Conservation (phyloP, 2,797 vertebrate genomes). For the Pantherophis vulpinus region DNA sequence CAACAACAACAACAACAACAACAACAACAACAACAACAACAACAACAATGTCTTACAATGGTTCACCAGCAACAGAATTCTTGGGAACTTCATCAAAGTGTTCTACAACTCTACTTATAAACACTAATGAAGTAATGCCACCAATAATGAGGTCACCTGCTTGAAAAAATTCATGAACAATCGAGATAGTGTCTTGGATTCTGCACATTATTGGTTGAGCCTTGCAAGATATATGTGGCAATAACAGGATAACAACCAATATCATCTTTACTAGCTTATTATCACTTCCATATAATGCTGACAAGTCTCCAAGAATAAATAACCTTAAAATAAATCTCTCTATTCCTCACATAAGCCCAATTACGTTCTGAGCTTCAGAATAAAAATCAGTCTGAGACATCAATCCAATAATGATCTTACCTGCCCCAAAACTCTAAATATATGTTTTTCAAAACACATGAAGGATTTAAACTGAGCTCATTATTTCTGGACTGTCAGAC, state of each 20-base stretch:
- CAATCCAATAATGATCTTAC: background rate
- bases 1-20: no score
- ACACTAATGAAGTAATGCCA: background rate
- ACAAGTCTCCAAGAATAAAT: background rate
- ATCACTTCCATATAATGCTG: background rate
- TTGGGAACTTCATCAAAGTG: background rate
- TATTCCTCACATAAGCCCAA: background rate
- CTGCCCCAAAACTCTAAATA: background rate
- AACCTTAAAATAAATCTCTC: background rate
- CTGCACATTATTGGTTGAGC: background rate
- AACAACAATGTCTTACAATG: background rate
- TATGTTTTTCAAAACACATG: background rate
- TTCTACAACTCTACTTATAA: background rate
- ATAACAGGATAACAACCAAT: background rate
- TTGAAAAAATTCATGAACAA: background rate
- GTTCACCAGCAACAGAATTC: background rate
- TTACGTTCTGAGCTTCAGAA: background rate
- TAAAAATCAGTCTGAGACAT: background rate
- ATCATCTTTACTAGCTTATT: background rate
- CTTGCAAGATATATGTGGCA: background rate
- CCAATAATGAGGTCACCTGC: background rate
- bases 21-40: no score
- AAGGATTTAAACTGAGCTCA: background rate
- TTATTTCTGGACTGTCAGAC: no score
- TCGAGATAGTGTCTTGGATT: background rate